Percentiles rank a stretch among this genome's conserved stretches.
phyloP scores from a whole-genome alignment of 2,888 invertebrate genomes.

The Steromphala cineraria region DNA sequence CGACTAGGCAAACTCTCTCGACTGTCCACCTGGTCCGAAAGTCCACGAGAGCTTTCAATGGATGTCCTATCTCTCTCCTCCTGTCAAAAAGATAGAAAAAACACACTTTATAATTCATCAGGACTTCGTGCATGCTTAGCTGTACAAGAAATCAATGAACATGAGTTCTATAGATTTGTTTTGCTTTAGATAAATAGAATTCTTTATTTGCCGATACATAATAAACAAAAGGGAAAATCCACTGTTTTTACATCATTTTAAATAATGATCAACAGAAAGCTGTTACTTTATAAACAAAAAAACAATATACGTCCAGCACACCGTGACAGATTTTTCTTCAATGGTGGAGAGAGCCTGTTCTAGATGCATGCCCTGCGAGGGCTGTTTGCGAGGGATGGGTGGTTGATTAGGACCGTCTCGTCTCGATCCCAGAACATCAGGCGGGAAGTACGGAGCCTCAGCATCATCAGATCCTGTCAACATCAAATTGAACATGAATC shows the following conservation, averaged over 20 bases:
- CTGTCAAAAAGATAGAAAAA: slow-evolving; percentile 26
- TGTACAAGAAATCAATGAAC: too few species aligned
- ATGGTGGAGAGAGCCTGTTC: slow-evolving; percentile 54
- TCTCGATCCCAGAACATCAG: slow-evolving; percentile 63
- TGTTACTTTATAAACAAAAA: too few species aligned
- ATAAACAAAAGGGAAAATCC: too few species aligned
- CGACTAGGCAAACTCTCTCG: not conserved
- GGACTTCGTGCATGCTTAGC: too few species aligned
- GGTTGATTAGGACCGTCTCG: slow-evolving; percentile 43
- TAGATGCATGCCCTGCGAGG: not conserved
- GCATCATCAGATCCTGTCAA: slow-evolving; percentile 72
- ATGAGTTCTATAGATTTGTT: too few species aligned
- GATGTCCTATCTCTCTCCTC: slow-evolving; percentile 44
- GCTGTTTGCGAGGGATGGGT: slow-evolving; percentile 46
- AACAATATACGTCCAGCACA: slow-evolving; percentile 32
- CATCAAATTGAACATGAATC: not conserved
- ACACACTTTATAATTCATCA: too few species aligned
- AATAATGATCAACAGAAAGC: too few species aligned
- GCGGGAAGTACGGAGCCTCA: slow-evolving; percentile 63
- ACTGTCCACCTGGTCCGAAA: not conserved
- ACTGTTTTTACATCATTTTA: too few species aligned
- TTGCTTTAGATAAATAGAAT: too few species aligned
- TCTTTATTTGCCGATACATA: too few species aligned
- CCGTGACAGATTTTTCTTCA: slow-evolving; percentile 58
- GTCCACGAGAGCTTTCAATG: not conserved